These are phyloP conservation scores for Tuberolachnus salignus DNA, from an alignment of 2,888 invertebrate genomes.

Conservation along the genomic window DNA sequence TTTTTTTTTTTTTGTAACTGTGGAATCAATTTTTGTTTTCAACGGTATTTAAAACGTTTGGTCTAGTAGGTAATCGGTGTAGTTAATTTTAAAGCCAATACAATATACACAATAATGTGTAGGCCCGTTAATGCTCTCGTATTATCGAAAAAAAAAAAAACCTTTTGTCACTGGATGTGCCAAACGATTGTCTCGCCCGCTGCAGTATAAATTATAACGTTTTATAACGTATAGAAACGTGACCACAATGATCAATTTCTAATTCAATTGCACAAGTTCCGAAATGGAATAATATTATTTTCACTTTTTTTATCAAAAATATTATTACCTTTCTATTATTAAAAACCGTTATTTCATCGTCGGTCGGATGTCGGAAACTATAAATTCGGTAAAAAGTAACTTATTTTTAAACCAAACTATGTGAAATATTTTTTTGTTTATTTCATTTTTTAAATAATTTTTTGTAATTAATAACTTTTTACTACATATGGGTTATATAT, in stretches of 20 bases:
- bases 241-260: constrained; percentile 20
- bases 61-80: constrained; percentile 46
- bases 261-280: neutral
- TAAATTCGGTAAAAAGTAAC: too few species aligned
- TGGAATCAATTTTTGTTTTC: constrained; percentile 40
- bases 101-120: constrained; percentile 33
- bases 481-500: too few species aligned
- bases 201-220: neutral
- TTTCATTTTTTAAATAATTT: too few species aligned
- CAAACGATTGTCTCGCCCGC: constrained; percentile 4
- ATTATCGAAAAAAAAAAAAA: constrained; percentile 21
- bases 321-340: neutral
- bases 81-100: constrained; percentile 51
- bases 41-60: constrained; percentile 19
- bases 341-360: neutral
- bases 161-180: constrained; percentile 12
- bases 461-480: too few species aligned
- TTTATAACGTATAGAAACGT: constrained; percentile 8
- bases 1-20: constrained; percentile 30
- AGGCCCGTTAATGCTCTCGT: constrained; percentile 35
- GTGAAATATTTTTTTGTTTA: too few species aligned
- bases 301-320: neutral
- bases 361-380: neutral
- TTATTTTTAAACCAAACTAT: too few species aligned
- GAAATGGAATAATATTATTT: neutral